Evolutionary conservation across 64 coral and sea anemone species (phyloP).

Genomic region (Anthopleura sola): DNA sequence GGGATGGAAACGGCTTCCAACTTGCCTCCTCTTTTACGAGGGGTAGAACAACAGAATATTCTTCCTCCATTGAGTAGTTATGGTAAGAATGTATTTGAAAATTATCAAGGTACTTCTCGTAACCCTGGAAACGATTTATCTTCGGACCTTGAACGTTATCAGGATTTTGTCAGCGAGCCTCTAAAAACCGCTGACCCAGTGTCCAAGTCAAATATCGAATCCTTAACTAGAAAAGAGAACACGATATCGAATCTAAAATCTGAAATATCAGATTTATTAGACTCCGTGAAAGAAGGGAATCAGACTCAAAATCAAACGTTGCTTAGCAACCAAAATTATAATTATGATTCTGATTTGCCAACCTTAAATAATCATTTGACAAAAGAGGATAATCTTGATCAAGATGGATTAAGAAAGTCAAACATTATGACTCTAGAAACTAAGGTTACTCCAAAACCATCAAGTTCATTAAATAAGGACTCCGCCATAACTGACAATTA

Average conservation of each 20-base stretch:
- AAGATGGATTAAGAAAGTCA: neutral
- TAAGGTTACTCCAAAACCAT: neutral
- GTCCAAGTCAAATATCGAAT: neutral
- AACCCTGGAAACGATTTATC: neutral
- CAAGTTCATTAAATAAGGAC: neutral
- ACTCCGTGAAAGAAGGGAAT: neutral
- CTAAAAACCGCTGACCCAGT: neutral
- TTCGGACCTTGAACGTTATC: neutral
- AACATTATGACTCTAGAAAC: neutral
- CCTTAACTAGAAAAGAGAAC: neutral
- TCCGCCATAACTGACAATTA: neutral
- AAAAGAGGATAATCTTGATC: neutral
- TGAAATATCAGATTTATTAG: constrained; percentile 2
- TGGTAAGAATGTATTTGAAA: neutral
- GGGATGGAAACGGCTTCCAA: constrained; percentile 31
- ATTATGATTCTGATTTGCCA: neutral
- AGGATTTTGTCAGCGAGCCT: neutral
- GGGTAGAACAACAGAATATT: constrained; percentile 28
- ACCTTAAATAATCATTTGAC: neutral
- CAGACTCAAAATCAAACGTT: neutral
- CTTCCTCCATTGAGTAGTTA: constrained; percentile 1
- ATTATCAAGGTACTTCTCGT: neutral
- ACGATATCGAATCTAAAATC: neutral
- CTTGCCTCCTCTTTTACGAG: constrained; percentile 34
- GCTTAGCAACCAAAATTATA: neutral